A percentile compares a stretch with the other conserved stretches of the same genome.
Conservation (phyloP, 1,140 invertebrate genomes). For the Idris sp. region DNA sequence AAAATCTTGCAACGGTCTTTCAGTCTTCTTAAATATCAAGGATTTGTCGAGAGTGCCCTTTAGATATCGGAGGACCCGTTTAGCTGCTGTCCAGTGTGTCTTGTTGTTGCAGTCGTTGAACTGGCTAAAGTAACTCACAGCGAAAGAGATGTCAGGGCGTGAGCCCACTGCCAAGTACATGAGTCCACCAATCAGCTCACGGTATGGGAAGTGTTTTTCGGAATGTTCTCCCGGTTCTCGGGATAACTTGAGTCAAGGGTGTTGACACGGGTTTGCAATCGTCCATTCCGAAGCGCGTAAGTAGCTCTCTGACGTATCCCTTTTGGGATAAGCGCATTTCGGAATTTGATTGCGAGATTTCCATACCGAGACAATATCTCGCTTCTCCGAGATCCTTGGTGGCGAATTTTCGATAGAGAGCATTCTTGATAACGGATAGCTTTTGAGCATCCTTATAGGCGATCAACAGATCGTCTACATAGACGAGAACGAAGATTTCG, state of each 20-base stretch:
- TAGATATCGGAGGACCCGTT: slow-evolving; percentile 64
- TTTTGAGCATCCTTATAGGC: neutral
- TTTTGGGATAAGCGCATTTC: slow-evolving; percentile 21
- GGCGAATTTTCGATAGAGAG: neutral
- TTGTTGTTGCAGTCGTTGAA: slow-evolving; percentile 53
- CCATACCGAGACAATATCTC: slow-evolving; percentile 15
- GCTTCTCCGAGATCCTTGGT: neutral
- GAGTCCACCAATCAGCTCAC: too few relatives aligned
- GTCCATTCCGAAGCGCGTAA: slow-evolving; percentile 63
- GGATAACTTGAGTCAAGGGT: slow-evolving; percentile 39
- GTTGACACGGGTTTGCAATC: slow-evolving; percentile 57
- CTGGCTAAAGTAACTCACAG: slow-evolving; percentile 66
- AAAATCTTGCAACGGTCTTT: neutral
- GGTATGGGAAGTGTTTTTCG: too few relatives aligned
- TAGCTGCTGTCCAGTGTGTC: slow-evolving; percentile 57
- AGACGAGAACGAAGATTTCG: neutral
- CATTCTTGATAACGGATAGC: neutral
- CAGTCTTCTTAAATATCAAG: neutral
- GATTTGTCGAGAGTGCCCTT: slow-evolving; percentile 32
- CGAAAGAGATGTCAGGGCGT: slow-evolving; percentile 71
- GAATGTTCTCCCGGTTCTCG: too few relatives aligned
- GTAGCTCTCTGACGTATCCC: slow-evolving; percentile 33
- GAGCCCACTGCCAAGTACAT: neutral
- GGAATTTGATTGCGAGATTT: slow-evolving; percentile 20
- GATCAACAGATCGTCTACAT: neutral